A percentile compares a stretch with the other conserved stretches of the same genome.
Evolutionary conservation across 2,113 vertebrate genomes (phyloP).

Genomic region (Epinephelus lanceolatus): DNA sequence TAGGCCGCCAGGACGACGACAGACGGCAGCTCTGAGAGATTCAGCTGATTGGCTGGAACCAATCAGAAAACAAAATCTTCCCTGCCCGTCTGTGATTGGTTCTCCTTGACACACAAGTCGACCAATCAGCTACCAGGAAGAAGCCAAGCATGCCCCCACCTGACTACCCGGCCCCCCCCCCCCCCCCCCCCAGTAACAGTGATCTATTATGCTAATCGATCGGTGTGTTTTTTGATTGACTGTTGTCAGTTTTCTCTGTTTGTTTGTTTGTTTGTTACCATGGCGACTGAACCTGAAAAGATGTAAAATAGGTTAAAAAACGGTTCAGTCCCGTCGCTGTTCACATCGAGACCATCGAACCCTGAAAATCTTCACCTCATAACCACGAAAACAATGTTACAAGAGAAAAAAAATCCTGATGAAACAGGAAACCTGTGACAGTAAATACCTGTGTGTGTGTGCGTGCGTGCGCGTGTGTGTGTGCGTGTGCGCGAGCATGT

Average conservation of each 20-base stretch:
- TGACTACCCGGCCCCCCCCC: background rate
- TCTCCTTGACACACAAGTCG: slow-evolving; percentile 31
- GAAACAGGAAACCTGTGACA: slow-evolving; percentile 62
- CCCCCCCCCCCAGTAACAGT: slow-evolving; percentile 67
- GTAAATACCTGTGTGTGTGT: slow-evolving; percentile 42
- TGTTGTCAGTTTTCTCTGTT: slow-evolving; percentile 77
- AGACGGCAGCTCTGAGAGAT: slow-evolving; percentile 46
- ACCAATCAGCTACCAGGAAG: slow-evolving; percentile 69
- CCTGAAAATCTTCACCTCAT: slow-evolving; percentile 58
- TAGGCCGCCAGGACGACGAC: slow-evolving; percentile 49
- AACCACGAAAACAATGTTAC: slow-evolving; percentile 50
- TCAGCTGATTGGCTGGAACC: slow-evolving; percentile 82
- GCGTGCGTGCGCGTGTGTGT: background rate
- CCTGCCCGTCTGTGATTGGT: slow-evolving; percentile 71
- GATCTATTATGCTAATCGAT: slow-evolving; percentile 80
- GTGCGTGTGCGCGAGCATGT: slow-evolving; percentile 18
- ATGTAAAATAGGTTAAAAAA: slow-evolving; percentile 72
- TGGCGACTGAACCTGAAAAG: slow-evolving; percentile 68
- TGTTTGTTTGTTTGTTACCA: slow-evolving; percentile 74
- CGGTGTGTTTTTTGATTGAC: slow-evolving; percentile 79
- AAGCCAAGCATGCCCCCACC: slow-evolving; percentile 76
- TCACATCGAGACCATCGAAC: slow-evolving; percentile 54
- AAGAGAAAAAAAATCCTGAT: slow-evolving; percentile 69
- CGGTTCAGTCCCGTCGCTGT: slow-evolving; percentile 54
- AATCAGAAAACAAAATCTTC: slow-evolving; percentile 69